Percentiles rank a stretch among this genome's conserved stretches.
Conservation (phyloP, 2,113 vertebrate genomes). For the Oryzias curvinotus region DNA sequence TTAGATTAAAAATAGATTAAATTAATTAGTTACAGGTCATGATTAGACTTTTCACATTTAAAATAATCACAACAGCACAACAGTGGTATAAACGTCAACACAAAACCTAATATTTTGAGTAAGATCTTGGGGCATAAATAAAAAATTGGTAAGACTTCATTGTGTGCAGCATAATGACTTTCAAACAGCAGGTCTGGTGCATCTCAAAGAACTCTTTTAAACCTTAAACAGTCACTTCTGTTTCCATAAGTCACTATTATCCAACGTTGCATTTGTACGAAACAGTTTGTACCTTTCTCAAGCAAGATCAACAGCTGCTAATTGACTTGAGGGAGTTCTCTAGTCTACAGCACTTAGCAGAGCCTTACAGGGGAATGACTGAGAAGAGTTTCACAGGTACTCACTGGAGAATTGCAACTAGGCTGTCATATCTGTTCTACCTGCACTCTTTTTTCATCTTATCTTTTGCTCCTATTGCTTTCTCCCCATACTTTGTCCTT, state of each 20-base stretch:
- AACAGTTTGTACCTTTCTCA: conserved; percentile 64
- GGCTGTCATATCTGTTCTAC: conserved; percentile 52
- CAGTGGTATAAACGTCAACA: no score
- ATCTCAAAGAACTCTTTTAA: neutral
- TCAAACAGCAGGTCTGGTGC: neutral
- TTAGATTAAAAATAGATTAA: no score
- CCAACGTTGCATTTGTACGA: conserved; percentile 60
- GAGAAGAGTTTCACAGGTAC: conserved; percentile 46
- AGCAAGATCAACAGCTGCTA: conserved; percentile 61
- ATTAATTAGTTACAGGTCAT: no score
- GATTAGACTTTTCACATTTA: no score
- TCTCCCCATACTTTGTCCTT: conserved; percentile 20
- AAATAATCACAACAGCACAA: no score
- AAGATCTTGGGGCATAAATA: no score
- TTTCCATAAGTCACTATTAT: conserved; percentile 47
- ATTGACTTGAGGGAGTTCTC: conserved; percentile 50
- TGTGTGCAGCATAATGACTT: no score
- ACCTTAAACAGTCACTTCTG: conserved; percentile 12
- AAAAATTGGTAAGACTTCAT: no score
- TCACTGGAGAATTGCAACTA: conserved; percentile 52
- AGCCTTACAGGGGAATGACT: conserved; percentile 47
- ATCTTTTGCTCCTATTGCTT: conserved; percentile 8
- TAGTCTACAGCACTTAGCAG: conserved; percentile 50
- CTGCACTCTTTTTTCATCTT: conserved; percentile 21
- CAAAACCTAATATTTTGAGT: no score